These are phyloP conservation scores for Bombus balteatus DNA, from an alignment of 1,140 invertebrate genomes.

Conservation along the genomic window DNA sequence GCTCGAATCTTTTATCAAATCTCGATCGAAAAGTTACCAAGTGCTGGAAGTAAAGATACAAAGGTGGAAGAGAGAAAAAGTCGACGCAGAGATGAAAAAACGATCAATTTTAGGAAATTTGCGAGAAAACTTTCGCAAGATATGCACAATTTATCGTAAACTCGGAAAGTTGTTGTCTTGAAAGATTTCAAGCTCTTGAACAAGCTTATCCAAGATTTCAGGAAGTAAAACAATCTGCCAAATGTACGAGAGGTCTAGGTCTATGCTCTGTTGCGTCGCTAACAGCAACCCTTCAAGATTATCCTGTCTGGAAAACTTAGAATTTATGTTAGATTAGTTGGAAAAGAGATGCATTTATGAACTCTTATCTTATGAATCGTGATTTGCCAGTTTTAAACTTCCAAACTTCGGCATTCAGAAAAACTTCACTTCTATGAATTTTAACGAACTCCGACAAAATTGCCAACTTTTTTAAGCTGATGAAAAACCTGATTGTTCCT, in stretches of 20 bases:
- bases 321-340: conserved; percentile 12
- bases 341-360: background rate
- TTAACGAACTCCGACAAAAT: background rate
- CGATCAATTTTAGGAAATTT: background rate
- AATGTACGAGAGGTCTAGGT: conserved; percentile 1
- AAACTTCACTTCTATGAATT: background rate
- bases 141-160: conserved; percentile 2
- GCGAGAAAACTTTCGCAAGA: background rate
- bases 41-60: background rate
- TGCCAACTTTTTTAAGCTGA: background rate
- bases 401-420: background rate
- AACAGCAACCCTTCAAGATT: conserved; percentile 10
- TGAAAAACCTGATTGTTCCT: background rate
- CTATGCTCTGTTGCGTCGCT: background rate
- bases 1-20: background rate
- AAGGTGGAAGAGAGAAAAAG: background rate
- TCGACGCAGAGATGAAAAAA: background rate
- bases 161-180: background rate
- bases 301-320: conserved; percentile 2
- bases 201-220: conserved; percentile 13
- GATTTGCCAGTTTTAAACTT: background rate
- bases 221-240: conserved; percentile 21
- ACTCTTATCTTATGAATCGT: background rate
- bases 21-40: background rate
- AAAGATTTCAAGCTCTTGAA: background rate